These are phyloP conservation scores for Stegodyphus mimosarum DNA, from an alignment of 1,140 invertebrate genomes.

Conservation along the genomic window DNA sequence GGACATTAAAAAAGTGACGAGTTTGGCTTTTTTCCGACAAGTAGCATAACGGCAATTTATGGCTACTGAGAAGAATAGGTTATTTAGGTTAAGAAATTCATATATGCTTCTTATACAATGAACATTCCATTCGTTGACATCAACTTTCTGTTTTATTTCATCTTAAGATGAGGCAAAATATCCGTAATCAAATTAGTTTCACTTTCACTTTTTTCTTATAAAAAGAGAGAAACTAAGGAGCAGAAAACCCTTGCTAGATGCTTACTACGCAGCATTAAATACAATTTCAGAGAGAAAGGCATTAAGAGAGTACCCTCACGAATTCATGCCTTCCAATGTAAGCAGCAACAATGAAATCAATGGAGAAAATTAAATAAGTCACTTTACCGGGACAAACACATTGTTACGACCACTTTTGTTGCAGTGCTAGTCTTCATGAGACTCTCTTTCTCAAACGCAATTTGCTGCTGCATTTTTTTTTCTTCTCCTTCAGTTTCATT, in stretches of 20 bases:
- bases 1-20: background rate
- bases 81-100: background rate
- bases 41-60: background rate
- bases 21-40: background rate
- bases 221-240: background rate
- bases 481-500: conserved; percentile 40
- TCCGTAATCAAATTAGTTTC: background rate
- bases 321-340: conserved; percentile 10
- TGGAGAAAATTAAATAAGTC: conserved; percentile 58
- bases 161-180: too few relatives aligned
- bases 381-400: conserved; percentile 45
- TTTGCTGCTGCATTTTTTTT: conserved; percentile 6
- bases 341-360: conserved; percentile 56
- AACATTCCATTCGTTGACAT: background rate
- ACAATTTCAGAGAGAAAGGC: conserved; percentile 11
- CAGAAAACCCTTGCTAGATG: conserved; percentile 8
- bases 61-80: background rate
- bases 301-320: conserved; percentile 24
- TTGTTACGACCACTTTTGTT: conserved; percentile 53
- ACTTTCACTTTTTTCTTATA: background rate
- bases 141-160: background rate
- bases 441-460: conserved; percentile 32
- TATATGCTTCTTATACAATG: background rate
- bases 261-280: conserved; percentile 31
- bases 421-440: conserved; percentile 2